Evolutionary conservation across 2,797 vertebrate species (phyloP).

Genomic region (Muscicapa striata): DNA sequence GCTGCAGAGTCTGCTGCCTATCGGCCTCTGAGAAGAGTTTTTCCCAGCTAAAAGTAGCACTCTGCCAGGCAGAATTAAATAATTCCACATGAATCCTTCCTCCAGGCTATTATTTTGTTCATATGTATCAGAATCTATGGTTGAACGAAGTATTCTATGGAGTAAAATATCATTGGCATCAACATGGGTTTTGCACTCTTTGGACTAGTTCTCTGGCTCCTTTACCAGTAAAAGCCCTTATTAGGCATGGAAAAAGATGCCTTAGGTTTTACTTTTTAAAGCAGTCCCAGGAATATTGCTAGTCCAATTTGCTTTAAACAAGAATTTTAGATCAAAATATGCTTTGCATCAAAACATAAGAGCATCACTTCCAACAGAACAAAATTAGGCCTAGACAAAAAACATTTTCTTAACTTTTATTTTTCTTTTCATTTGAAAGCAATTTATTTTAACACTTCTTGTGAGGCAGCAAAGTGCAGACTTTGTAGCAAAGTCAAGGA

Average conservation of each 20-base stretch:
- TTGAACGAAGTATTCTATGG: constrained; percentile 6
- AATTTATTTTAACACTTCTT: constrained; percentile 32
- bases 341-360: background rate
- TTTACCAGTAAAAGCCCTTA: constrained; percentile 67
- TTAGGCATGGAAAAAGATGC: constrained; percentile 76
- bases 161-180: constrained; percentile 55
- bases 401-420: background rate
- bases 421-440: constrained; percentile 7
- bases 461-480: background rate
- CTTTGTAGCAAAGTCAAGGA: background rate
- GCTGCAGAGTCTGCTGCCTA: constrained; percentile 68
- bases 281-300: constrained; percentile 10
- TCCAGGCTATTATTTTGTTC: constrained; percentile 62
- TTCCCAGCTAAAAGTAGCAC: constrained; percentile 76
- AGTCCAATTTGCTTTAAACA: constrained; percentile 21
- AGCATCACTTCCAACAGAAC: background rate
- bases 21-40: constrained; percentile 74
- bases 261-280: constrained; percentile 34
- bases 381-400: background rate
- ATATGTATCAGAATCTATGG: constrained; percentile 40
- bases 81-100: constrained; percentile 71
- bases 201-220: constrained; percentile 55
- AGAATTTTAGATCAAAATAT: constrained; percentile 44
- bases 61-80: constrained; percentile 67
- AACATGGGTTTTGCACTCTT: constrained; percentile 49